Percentiles rank a stretch among this genome's conserved stretches.
These are phyloP conservation scores for Corythornis leucogaster DNA, from an alignment of 2,797 vertebrate genomes.

Conservation along the genomic window DNA sequence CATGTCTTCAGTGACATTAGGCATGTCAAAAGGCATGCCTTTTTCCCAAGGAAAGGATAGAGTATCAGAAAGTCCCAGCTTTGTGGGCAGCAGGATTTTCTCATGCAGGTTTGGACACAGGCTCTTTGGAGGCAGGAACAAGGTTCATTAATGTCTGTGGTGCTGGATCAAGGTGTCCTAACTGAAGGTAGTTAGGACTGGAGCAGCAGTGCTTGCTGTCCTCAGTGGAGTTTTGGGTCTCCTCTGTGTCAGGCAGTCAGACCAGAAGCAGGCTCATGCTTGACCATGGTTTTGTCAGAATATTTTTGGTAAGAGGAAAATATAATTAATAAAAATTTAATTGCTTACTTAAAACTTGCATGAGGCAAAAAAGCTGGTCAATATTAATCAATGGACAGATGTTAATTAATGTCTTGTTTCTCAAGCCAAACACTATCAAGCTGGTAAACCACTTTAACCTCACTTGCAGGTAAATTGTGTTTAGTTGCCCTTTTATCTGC, in stretches of 20 bases:
- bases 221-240: not conserved
- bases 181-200: fast-evolving
- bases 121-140: not conserved
- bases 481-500: conserved; percentile 59
- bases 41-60: not conserved
- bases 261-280: not conserved
- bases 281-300: not conserved
- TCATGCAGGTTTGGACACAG: not conserved
- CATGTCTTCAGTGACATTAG: not conserved
- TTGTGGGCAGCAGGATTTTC: not conserved
- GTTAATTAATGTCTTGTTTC: conserved; percentile 67
- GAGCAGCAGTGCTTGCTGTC: not conserved
- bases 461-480: conserved; percentile 45
- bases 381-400: conserved; percentile 50
- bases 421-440: conserved; percentile 41
- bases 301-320: not conserved
- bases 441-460: conserved; percentile 51
- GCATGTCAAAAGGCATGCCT: not conserved
- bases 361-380: not conserved
- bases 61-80: not conserved
- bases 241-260: not conserved
- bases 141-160: not conserved
- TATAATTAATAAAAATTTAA: not conserved
- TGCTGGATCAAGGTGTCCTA: not conserved
- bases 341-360: not conserved